Percentiles rank a stretch among this genome's conserved stretches.
phyloP scores from a whole-genome alignment of 2,888 invertebrate genomes.

The Tenthredo distinguenda region DNA sequence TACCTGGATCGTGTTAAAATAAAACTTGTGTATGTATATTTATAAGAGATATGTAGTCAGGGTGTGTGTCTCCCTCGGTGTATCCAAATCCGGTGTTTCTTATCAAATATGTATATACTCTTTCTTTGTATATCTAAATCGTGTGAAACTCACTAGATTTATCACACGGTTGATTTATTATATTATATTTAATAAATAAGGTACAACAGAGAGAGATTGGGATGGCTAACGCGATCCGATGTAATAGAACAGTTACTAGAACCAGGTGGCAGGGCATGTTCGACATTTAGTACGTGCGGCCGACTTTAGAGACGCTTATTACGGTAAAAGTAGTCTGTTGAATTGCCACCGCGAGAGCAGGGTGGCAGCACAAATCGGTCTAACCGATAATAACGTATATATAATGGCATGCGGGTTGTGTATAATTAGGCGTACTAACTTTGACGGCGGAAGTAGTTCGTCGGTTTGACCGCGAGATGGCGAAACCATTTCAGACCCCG shows the following conservation, averaged over 20 bases:
- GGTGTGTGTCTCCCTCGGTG: not conserved
- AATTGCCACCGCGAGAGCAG: not conserved
- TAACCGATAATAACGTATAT: too few species aligned
- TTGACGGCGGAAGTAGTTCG: too few species aligned
- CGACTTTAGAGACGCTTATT: not conserved
- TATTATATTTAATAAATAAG: not conserved
- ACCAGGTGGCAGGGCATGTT: conserved; percentile 14
- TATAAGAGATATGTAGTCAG: conserved; percentile 1
- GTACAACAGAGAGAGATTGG: not conserved
- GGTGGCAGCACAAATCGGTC: not conserved
- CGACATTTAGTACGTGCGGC: not conserved
- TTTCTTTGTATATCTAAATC: not conserved
- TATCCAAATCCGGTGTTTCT: not conserved
- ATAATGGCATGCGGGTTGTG: not conserved
- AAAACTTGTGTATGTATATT: not conserved
- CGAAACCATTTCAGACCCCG: too few species aligned
- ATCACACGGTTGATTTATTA: not conserved
- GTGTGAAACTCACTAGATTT: not conserved
- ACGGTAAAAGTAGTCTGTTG: too few species aligned
- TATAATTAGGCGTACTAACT: too few species aligned
- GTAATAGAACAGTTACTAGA: not conserved
- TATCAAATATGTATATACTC: not conserved
- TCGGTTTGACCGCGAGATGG: too few species aligned
- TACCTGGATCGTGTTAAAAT: conserved; percentile 17
- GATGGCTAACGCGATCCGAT: conserved; percentile 20